Evolutionary conservation across 2,113 vertebrate genomes (phyloP), one percentile per base, ranked within the genome.

Genomic region (Hemicordylus capensis): DNA sequence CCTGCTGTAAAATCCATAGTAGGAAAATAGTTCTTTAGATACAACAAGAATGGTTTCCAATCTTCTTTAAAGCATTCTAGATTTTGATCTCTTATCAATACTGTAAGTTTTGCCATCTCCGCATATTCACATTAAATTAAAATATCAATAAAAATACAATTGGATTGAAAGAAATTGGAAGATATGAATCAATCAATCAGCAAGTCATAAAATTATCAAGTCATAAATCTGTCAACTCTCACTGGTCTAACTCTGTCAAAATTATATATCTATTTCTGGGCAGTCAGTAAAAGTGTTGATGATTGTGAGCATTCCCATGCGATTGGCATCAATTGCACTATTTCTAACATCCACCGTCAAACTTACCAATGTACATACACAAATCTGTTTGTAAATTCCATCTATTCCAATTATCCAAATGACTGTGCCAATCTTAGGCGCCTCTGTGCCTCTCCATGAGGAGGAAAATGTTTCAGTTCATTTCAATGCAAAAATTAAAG

Each of bases 401-500:
- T 85, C 24, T 54, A 26, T 28, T 80, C 76, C 39, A 59, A 63
- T 73, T 72, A 73, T 51, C 56, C 12, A 19, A 73, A 67, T 17
- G 4, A 76, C 39, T 64, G 37, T 86, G 61, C 72, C 59, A 59
- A 26, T 85, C 66, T 59, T 42, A 7, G 39, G 46, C 58, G 39
- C 75, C 69, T 70, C 69, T 19, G 2, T 48, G 76, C 22, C 11
- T 70, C 37, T 42, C 42, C 67, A 80, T 51, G n/a, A 39, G 61
- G 67, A 78, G 28, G n/a, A 12, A 58, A 34, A 56, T 22, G 54
- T 61, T 73, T 83, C 20, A 72, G 22, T 78, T 63, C 22, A 87
- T 24, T 64, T 61, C 63, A 67, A 58, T 69, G 44, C 12, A 26
- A 72, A 76, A 83, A 81, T 75, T 81, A 86, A 86, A 74, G 24